Evolutionary conservation across 2,113 vertebrate species (phyloP).

Genomic region (Morone chrysops): DNA sequence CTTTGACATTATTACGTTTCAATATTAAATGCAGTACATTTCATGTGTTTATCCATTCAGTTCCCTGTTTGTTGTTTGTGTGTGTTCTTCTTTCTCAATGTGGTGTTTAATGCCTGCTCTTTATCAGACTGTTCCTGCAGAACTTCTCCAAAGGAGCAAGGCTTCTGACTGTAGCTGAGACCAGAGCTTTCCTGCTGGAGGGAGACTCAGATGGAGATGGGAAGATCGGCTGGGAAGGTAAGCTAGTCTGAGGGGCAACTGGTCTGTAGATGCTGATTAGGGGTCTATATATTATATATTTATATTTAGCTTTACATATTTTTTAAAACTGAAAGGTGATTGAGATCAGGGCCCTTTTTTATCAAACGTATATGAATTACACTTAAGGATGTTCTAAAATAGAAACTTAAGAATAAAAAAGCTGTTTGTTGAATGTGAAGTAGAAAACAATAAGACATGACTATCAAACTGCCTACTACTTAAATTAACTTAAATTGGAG

Average conservation of each 20-base stretch:
- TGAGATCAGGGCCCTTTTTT: not conserved
- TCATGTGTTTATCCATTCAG: not conserved
- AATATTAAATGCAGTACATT: not conserved
- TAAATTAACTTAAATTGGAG: not conserved
- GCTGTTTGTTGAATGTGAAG: not conserved
- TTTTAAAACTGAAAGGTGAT: too few relatives aligned
- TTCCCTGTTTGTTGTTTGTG: not conserved
- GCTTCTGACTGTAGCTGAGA: slow-evolving; percentile 78
- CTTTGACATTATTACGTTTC: not conserved
- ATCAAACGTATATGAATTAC: not conserved
- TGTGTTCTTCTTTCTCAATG: not conserved
- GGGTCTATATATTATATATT: not conserved
- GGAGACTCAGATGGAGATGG: slow-evolving; percentile 81
- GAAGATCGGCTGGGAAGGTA: slow-evolving; percentile 83
- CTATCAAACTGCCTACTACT: not conserved
- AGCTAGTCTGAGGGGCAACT: not conserved
- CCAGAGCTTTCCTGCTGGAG: slow-evolving; percentile 77
- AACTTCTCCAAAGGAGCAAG: slow-evolving; percentile 80
- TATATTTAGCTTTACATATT: too few relatives aligned
- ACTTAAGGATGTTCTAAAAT: not conserved
- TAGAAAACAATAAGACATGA: not conserved
- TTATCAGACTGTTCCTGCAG: slow-evolving; percentile 79
- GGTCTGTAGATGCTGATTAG: not conserved
- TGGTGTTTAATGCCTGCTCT: not conserved
- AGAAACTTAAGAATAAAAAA: not conserved